Percentiles rank a stretch among this genome's conserved stretches.
phyloP scores from a whole-genome alignment of 1,140 invertebrate genomes.

The Apis mellifera region DNA sequence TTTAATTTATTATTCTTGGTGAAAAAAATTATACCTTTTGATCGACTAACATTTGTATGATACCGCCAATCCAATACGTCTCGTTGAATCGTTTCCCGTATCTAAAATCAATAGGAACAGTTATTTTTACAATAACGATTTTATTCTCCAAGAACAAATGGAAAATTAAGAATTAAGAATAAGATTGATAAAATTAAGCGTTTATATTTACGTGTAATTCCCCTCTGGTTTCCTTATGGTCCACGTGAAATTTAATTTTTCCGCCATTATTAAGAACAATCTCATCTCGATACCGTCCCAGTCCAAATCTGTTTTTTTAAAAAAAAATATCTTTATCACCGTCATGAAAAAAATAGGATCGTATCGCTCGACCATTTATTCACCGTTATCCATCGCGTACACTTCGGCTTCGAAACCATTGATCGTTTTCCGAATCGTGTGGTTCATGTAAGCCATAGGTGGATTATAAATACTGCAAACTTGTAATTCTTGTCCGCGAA shows the following conservation, averaged over 20 bases:
- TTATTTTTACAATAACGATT: too few species aligned
- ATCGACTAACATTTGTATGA: conserved; percentile 57
- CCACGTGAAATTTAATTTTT: conserved; percentile 72
- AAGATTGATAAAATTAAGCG: background rate
- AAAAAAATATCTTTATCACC: background rate
- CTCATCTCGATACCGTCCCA: conserved; percentile 69
- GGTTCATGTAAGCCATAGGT: conserved; percentile 70
- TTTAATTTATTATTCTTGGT: background rate
- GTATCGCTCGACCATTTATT: background rate
- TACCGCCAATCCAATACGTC: conserved; percentile 67
- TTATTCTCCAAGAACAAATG: too few species aligned
- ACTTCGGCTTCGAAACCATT: conserved; percentile 62
- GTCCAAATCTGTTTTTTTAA: conserved; percentile 51
- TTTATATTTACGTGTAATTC: conserved; percentile 52
- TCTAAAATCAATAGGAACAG: conserved; percentile 37
- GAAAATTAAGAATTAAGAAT: too few species aligned
- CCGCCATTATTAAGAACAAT: conserved; percentile 67
- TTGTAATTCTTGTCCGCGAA: conserved; percentile 67
- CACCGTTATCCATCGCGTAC: conserved; percentile 62
- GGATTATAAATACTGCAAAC: conserved; percentile 64
- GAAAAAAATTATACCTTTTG: conserved; percentile 30
- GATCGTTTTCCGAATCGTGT: conserved; percentile 60
- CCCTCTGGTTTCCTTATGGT: conserved; percentile 61
- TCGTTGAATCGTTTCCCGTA: conserved; percentile 66
- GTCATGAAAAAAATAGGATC: background rate